Evolutionary conservation across 2,113 vertebrate species (phyloP).

Genomic region (Hydropotes inermis): DNA sequence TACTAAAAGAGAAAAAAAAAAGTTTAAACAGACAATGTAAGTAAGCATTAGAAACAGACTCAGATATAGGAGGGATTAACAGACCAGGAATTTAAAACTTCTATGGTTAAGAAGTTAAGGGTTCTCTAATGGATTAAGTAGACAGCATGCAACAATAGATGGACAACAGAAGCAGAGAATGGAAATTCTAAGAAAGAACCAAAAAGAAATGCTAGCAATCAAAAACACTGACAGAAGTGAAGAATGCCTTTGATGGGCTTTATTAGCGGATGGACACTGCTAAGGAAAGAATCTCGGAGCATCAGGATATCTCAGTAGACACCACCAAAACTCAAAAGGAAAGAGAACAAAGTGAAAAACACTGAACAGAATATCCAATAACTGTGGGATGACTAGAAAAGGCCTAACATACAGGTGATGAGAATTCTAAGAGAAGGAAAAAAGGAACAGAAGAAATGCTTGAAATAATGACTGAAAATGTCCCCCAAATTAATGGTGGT

Average conservation of each 20-base stretch:
- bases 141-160: not conserved
- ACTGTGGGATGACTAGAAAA: not conserved
- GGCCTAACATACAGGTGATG: not conserved
- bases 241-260: not conserved
- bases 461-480: not conserved
- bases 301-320: not conserved
- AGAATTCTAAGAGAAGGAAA: not conserved
- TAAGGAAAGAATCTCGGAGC: not conserved
- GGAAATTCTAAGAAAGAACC: not conserved
- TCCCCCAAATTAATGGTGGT: not conserved
- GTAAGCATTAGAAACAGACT: not conserved
- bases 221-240: not conserved
- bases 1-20: not conserved
- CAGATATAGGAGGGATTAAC: not conserved
- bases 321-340: not conserved
- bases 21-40: not conserved
- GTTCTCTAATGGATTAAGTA: not conserved
- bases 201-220: not conserved
- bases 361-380: not conserved
- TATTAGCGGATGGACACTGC: not conserved
- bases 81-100: not conserved
- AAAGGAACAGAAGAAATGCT: not conserved
- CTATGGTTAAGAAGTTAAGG: not conserved
- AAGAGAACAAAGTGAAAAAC: not conserved
- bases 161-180: not conserved